Evolutionary conservation across 2,888 invertebrate genomes (phyloP), one percentile per base, ranked within the genome.

Genomic region (Cerastis rubricosa): DNA sequence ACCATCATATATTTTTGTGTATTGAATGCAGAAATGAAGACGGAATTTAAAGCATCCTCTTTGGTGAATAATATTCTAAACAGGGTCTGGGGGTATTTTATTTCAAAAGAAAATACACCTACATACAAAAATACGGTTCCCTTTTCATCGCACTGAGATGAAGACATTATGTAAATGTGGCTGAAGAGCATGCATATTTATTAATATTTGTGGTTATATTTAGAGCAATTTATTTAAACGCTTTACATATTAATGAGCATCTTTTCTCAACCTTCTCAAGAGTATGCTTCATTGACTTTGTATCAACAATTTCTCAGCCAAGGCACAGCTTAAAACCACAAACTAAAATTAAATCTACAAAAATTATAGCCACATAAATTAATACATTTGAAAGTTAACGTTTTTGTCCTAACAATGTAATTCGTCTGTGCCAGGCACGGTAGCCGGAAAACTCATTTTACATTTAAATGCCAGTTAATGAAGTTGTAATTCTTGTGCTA

Each of bases 381-480:
- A 83, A 74, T 83, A 71, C 64, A 68, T 76, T 80, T 80, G 74
- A 83, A 82, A 86, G 83, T 75, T 67, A 74, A 47, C 22, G 71
- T 85, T 87, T 85, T 85, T 83, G 47, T 68, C 65, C 73, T 68
- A 67, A 78, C 73, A 78, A 74, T 75, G 64, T 74, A 68, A 81
- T 84, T 77, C 77, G 54, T 47, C 64, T 74, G 85, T 83, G 65
- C 83, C 78, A 71, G 83, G 78, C 74, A 86, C 87, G 72, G 84
- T 67, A 67, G 75, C 70, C 77, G 75, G 80, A 76, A 86, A 86
- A 78, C 82, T 80, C 66, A 77, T 84, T 85, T 85, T 81, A 66
- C 71, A 74, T 78, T 80, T 78, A 83, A 76, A 83, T 84, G 66
- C 77, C 61, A 57, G 59, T 65, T 77, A 87, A 85, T 84, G 77